Evolutionary conservation across 2,888 invertebrate genomes (phyloP).

Genomic region (Lycia hirtaria): DNA sequence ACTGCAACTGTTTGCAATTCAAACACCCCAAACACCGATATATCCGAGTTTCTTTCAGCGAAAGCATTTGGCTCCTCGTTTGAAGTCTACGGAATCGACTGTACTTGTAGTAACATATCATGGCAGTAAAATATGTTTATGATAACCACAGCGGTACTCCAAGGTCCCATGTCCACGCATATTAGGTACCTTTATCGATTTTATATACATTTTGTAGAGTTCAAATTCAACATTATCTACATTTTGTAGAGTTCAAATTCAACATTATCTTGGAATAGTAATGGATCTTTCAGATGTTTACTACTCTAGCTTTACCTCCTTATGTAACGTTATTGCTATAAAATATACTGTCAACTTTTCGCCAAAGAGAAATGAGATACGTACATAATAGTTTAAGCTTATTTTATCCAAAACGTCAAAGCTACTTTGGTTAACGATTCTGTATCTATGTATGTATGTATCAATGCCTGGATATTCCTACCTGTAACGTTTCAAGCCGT

Average conservation of each 20-base stretch:
- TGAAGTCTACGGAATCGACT: neutral
- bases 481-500: too few relatives aligned
- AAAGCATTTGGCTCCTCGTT: neutral
- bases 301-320: too few relatives aligned
- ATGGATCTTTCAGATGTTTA: neutral
- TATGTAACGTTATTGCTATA: too few relatives aligned
- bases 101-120: constrained; percentile 54
- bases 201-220: constrained; percentile 19
- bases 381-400: too few relatives aligned
- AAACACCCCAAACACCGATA: too few relatives aligned
- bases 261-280: constrained; percentile 2
- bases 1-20: too few relatives aligned
- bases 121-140: constrained; percentile 61
- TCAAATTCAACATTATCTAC: neutral
- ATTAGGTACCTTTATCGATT: constrained; percentile 39
- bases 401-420: too few relatives aligned
- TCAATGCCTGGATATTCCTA: too few relatives aligned
- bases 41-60: neutral
- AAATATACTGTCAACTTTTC: neutral
- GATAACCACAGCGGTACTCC: constrained; percentile 43
- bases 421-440: too few relatives aligned
- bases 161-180: constrained; percentile 42
- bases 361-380: neutral
- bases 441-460: too few relatives aligned
- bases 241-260: constrained; percentile 9